Evolutionary conservation across 37 sponge, comb jelly and placozoan species (phyloP).

Genomic region (Corticium candelabrum): DNA sequence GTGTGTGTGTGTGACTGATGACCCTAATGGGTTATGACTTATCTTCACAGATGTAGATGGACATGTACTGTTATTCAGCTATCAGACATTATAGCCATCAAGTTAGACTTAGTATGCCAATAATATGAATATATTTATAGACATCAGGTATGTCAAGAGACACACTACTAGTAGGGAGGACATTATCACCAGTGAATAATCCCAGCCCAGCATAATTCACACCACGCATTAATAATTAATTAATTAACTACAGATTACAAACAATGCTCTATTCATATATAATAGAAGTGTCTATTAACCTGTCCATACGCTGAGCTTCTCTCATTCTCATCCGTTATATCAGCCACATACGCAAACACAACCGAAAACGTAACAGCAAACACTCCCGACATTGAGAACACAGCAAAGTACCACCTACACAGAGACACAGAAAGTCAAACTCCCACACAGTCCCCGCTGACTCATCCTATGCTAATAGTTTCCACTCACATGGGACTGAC

Average conservation of each 20-base stretch:
- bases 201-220: no score
- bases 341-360: slow-evolving; percentile 92
- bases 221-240: no score
- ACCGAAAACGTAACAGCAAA: slow-evolving; percentile 84
- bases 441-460: neutral
- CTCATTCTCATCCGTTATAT: slow-evolving; percentile 66
- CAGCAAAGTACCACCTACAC: slow-evolving; percentile 62
- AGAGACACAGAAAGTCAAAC: neutral
- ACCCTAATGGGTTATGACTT: no score
- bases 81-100: no score
- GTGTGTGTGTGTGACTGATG: neutral
- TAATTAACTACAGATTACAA: no score
- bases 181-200: no score
- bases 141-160: neutral
- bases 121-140: no score
- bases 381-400: slow-evolving; percentile 66
- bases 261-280: no score
- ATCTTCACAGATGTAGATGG: no score
- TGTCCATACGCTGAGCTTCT: slow-evolving; percentile 73
- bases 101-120: no score
- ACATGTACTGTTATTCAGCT: no score
- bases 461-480: no score
- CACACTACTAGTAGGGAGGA: neutral
- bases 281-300: slow-evolving; percentile 32
- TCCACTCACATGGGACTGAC: slow-evolving; percentile 52